Evolutionary conservation across 2,797 vertebrate species (phyloP).

Genomic region (Cuniculus paca): DNA sequence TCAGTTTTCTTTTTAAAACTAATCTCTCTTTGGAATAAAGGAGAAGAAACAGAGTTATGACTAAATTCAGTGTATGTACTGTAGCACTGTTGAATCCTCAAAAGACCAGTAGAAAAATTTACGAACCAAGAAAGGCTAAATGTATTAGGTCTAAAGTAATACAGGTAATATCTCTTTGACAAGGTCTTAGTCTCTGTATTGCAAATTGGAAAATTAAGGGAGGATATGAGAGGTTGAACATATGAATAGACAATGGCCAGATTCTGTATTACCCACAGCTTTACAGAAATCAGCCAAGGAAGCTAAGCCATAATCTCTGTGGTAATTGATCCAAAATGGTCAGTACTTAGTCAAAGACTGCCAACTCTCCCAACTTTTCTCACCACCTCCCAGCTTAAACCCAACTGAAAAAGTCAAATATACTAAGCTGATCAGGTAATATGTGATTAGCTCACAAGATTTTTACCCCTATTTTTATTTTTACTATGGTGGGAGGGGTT

Average conservation of each 20-base stretch:
- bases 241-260: neutral
- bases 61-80: neutral
- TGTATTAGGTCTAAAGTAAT: neutral
- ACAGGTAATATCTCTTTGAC: neutral
- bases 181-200: neutral
- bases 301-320: neutral
- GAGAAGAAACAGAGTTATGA: neutral
- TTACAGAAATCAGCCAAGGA: neutral
- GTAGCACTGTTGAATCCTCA: neutral
- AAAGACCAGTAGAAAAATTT: neutral
- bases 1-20: neutral
- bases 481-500: neutral
- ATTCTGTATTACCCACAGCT: neutral
- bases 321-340: neutral
- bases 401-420: neutral
- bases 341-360: neutral
- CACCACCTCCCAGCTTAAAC: neutral
- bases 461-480: neutral
- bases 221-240: neutral
- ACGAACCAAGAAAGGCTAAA: neutral
- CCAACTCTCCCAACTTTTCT: neutral
- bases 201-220: slow-evolving; percentile 4
- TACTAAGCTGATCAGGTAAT: neutral
- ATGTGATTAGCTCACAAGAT: neutral
- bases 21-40: neutral